Conservation (phyloP, 1,140 invertebrate species). For the Myzus persicae region DNA sequence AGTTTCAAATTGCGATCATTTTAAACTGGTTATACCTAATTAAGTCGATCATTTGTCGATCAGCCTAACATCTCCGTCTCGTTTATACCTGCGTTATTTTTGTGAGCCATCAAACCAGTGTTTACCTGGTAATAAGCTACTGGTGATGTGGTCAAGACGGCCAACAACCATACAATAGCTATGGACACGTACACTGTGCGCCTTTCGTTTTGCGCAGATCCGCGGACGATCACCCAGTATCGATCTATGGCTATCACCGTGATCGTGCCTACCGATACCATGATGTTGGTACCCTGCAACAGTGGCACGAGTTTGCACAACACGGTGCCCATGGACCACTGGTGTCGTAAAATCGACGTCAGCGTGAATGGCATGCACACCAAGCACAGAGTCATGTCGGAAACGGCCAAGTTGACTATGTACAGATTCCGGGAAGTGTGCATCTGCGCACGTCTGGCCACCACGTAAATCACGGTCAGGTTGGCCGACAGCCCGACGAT, state of each 20-base stretch:
- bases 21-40: too few species aligned
- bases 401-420: conserved; percentile 70
- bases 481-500: conserved; percentile 65
- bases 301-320: conserved; percentile 70
- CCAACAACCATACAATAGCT: conserved; percentile 68
- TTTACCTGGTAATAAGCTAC: conserved; percentile 59
- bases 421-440: conserved; percentile 70
- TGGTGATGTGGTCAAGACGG: conserved; percentile 67
- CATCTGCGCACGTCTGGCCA: conserved; percentile 63
- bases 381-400: conserved; percentile 69
- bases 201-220: conserved; percentile 62
- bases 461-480: conserved; percentile 65
- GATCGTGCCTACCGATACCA: conserved; percentile 71
- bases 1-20: neutral
- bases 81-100: neutral
- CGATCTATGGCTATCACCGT: conserved; percentile 71
- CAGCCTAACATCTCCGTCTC: neutral
- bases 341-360: conserved; percentile 64
- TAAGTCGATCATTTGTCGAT: neutral
- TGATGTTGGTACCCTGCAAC: conserved; percentile 70
- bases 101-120: neutral
- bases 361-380: conserved; percentile 71
- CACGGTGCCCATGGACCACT: conserved; percentile 65
- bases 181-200: conserved; percentile 63
- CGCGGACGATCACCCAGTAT: conserved; percentile 67